Evolutionary conservation across 2,113 vertebrate species (phyloP).

Genomic region (Micronycteris hirsuta): DNA sequence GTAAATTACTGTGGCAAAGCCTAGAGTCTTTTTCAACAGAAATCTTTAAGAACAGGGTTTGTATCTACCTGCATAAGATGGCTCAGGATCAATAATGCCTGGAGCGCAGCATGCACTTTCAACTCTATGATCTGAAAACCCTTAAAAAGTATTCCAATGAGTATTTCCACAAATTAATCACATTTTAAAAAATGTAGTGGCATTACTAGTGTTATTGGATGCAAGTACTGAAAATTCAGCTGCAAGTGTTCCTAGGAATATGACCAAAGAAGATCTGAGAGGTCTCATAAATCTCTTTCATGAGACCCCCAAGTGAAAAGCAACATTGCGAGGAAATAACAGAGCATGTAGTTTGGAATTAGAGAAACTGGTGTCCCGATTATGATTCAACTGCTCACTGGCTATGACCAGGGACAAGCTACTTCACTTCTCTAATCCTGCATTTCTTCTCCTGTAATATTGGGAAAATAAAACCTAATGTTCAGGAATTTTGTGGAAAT

Average conservation of each 20-base stretch:
- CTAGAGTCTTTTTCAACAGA: constrained; percentile 39
- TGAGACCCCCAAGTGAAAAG: not conserved
- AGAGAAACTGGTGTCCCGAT: not conserved
- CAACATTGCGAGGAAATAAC: not conserved
- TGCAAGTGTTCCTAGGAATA: not conserved
- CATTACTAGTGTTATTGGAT: not conserved
- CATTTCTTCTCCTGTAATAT: not conserved
- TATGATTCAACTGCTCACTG: not conserved
- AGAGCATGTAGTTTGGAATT: not conserved
- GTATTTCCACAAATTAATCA: constrained; percentile 48
- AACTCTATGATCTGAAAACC: constrained; percentile 52
- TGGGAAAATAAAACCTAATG: not conserved
- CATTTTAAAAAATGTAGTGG: not conserved
- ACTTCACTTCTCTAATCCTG: constrained; percentile 17
- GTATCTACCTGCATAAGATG: constrained; percentile 28
- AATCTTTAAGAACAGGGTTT: constrained; percentile 49
- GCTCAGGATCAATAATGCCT: constrained; percentile 43
- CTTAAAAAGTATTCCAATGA: constrained; percentile 41
- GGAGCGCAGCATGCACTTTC: constrained; percentile 37
- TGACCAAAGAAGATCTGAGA: constrained; percentile 2
- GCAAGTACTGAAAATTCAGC: constrained; percentile 30
- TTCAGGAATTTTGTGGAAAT: not conserved
- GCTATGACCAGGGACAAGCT: not conserved
- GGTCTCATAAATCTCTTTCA: not conserved
- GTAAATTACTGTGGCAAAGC: constrained; percentile 40